These are phyloP conservation scores for Rhegmatorhina hoffmannsi DNA, from an alignment of 2,113 vertebrate species.

Conservation along the genomic window DNA sequence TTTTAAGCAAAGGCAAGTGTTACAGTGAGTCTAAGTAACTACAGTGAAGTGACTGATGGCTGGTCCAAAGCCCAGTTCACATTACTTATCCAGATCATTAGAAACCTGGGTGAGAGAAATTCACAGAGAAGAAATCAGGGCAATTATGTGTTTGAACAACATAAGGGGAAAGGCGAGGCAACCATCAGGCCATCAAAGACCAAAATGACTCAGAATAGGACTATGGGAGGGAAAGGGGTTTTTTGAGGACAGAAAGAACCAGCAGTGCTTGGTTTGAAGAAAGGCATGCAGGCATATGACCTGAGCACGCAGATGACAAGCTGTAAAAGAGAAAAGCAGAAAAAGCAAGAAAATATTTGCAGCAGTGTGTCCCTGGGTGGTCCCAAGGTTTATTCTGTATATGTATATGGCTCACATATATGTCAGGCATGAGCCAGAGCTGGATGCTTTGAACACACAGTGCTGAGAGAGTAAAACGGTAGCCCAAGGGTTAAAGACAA, in stretches of 20 bases:
- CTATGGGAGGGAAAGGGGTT: background rate
- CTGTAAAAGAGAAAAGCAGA: background rate
- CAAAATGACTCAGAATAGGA: background rate
- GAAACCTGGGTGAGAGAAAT: background rate
- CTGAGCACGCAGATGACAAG: background rate
- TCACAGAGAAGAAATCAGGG: background rate
- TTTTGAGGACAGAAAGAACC: background rate
- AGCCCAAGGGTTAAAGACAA: background rate
- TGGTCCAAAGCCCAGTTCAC: background rate
- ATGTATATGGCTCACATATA: background rate
- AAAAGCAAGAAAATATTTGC: conserved; percentile 6
- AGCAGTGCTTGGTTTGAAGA: background rate
- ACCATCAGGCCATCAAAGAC: background rate
- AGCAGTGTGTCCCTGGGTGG: background rate
- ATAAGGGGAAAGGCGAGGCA: background rate
- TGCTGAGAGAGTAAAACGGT: background rate
- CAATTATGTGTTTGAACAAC: background rate
- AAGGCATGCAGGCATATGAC: background rate
- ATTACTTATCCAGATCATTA: background rate
- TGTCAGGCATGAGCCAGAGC: background rate
- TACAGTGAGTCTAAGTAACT: background rate
- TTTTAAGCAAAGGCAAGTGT: background rate
- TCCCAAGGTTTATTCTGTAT: background rate
- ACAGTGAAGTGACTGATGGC: background rate
- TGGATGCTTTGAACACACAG: background rate